Base-by-base conservation (phyloP, 2,113 vertebrate genomes). In the Amazona guildingii region DNA sequence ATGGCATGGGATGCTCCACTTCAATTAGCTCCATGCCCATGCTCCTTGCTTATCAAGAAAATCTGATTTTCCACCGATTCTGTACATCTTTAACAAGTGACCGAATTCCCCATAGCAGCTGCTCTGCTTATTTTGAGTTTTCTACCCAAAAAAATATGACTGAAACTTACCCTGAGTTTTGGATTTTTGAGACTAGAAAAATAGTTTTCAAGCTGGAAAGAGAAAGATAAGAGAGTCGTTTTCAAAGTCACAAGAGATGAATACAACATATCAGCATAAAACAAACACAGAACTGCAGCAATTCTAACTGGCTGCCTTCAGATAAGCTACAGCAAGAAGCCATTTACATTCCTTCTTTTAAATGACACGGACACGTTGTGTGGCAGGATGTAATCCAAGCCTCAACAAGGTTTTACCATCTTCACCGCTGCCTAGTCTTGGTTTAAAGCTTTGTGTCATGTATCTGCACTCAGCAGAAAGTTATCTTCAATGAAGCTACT, bases 181-280 rank as follows among this genome's bases (percentile, higher is more conserved):
- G 99, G 99, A 98, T 99, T 99, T 99, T 99, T 99, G 98, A 99
- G 98, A 99, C 99, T 99, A 98, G 99, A 99, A 99, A 99, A 99
- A 98, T 99, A 99, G 97, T 99, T 99, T 99, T 99, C 99, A 99
- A 99, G 99, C 99, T 99, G 98, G 54, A 98, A 98, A 98, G 2
- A 74, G 46, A 95, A 91, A 84, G 61, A 87, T 14, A 55, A 81
- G 68, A 67, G 2, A 59, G 63, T 95, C 24, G 83, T n/a, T 73
- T 33, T 51, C 83, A 84, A 62, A 69, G 33, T 44, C 73, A 51
- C 1, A 1, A 69, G 61, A 91, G 54, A 86, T 31, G 33, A 88
- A 64, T 29, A 35, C 48, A 77, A 80, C 89, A 52, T 17, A 62
- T 43, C 10, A 54, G 51, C 61, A 76, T 35, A 41, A 83, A 62